Evolutionary conservation across 2,797 vertebrate genomes (phyloP).

Genomic region (Acomys russatus): DNA sequence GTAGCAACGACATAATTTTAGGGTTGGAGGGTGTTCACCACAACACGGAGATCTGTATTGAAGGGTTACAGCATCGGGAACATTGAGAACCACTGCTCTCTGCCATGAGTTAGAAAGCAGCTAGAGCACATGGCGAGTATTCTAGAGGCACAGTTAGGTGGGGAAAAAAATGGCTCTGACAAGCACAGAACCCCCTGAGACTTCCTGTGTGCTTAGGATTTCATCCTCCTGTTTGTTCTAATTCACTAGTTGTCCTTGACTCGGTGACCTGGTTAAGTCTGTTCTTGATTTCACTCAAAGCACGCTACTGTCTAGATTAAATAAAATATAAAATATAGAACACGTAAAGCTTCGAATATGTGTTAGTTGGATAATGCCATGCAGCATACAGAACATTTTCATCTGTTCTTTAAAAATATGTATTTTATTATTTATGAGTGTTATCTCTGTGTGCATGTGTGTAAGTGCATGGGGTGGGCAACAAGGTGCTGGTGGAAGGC

Average conservation of each 20-base stretch:
- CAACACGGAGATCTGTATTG: background rate
- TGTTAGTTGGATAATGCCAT: background rate
- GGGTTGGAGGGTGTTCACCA: background rate
- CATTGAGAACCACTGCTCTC: background rate
- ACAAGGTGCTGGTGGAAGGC: background rate
- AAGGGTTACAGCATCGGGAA: background rate
- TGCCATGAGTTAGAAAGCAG: background rate
- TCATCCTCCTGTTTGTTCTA: background rate
- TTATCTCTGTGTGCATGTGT: background rate
- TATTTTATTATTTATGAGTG: background rate
- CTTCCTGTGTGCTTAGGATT: background rate
- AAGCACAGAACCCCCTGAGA: background rate
- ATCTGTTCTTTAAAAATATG: background rate
- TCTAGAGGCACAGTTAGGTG: background rate
- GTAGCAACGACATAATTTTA: background rate
- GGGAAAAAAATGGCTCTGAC: background rate
- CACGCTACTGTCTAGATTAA: background rate
- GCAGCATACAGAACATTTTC: background rate
- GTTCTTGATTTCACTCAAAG: background rate
- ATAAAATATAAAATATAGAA: background rate
- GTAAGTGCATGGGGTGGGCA: background rate
- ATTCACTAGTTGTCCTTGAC: background rate
- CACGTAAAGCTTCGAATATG: background rate
- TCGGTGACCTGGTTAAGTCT: constrained; percentile 5
- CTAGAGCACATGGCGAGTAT: background rate